Evolutionary conservation across 2,113 vertebrate species (phyloP).

Genomic region (Chaetodon trifascialis): DNA sequence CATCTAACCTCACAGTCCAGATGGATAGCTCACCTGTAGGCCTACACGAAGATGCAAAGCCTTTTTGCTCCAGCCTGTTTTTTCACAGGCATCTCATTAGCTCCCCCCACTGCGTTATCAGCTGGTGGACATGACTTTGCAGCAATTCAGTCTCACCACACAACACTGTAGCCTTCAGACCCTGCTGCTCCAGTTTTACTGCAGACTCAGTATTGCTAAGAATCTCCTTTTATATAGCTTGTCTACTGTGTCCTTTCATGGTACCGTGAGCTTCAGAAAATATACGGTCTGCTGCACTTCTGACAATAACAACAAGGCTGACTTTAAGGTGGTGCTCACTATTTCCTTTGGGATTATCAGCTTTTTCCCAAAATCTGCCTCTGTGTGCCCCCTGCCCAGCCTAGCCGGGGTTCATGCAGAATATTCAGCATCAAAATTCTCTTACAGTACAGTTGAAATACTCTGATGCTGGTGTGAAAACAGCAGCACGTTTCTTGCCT

Average conservation of each 20-base stretch:
- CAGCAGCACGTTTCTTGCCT: background rate
- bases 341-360: slow-evolving; percentile 23
- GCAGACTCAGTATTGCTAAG: slow-evolving; percentile 25
- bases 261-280: slow-evolving; percentile 40
- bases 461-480: background rate
- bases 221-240: slow-evolving; percentile 35
- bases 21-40: background rate
- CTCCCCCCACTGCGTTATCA: slow-evolving; percentile 17
- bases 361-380: slow-evolving; percentile 13
- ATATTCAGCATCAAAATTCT: background rate
- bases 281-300: slow-evolving; percentile 37
- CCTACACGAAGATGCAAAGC: background rate
- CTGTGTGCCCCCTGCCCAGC: background rate
- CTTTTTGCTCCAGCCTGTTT: slow-evolving; percentile 9
- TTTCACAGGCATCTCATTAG: slow-evolving; percentile 18
- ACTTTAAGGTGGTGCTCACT: slow-evolving; percentile 31
- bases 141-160: slow-evolving; percentile 7
- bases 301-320: slow-evolving; percentile 41
- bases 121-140: slow-evolving; percentile 15
- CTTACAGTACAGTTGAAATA: background rate
- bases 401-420: background rate
- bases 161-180: slow-evolving; percentile 17
- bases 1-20: background rate
- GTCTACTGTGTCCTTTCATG: slow-evolving; percentile 44
- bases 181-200: slow-evolving; percentile 34